Conservation (phyloP, 2,888 invertebrate genomes). For the Spodoptera littoralis region DNA sequence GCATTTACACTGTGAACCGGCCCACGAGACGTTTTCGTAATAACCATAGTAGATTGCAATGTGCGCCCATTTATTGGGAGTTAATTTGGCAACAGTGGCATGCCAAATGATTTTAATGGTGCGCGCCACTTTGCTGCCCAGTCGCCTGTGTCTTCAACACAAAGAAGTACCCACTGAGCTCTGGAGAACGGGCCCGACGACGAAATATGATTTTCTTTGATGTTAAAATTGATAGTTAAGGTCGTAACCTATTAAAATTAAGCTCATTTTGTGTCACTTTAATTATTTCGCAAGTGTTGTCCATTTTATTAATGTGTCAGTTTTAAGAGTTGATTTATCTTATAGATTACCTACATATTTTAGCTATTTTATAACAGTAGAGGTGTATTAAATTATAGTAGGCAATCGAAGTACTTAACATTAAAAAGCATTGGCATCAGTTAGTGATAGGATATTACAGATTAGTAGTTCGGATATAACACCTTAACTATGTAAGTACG, state of each 20-base stretch:
- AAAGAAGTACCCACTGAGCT: constrained; percentile 14
- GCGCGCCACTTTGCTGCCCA: constrained; percentile 50
- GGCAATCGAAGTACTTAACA: no score
- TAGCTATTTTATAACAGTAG: neutral
- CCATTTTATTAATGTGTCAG: constrained; percentile 23
- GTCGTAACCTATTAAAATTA: constrained; percentile 35
- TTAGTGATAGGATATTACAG: no score
- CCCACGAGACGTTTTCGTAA: constrained; percentile 73
- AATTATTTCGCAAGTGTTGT: constrained; percentile 27
- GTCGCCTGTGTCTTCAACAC: constrained; percentile 27
- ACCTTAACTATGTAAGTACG: no score
- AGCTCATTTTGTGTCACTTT: constrained; percentile 20
- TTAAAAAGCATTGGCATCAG: no score
- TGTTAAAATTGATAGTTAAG: constrained; percentile 39
- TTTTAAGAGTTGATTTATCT: constrained; percentile 26
- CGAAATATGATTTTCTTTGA: constrained; percentile 37
- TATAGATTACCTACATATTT: constrained; percentile 2
- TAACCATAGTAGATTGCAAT: constrained; percentile 68
- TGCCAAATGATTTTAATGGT: constrained; percentile 69
- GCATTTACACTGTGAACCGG: constrained; percentile 70
- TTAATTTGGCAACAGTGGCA: constrained; percentile 75
- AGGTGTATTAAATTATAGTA: no score
- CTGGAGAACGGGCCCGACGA: constrained; percentile 4
- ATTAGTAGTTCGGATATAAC: no score
- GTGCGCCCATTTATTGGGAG: constrained; percentile 70